Base-by-base conservation (phyloP, 92 coral and sea anemone species). In the Bergia sp. region DNA sequence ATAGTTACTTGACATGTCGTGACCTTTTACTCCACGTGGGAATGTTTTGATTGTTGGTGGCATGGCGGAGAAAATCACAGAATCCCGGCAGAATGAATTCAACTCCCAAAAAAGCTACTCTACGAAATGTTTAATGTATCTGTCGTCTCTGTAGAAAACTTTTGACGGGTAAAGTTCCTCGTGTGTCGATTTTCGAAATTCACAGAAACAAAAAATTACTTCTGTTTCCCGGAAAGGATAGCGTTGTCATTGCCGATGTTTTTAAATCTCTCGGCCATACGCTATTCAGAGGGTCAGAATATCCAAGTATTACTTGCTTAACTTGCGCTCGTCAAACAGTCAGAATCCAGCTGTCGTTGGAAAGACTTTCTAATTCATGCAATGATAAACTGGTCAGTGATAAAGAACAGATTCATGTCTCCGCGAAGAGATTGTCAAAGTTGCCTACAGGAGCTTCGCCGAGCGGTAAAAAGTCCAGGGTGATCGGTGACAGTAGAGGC, bases 401-500 rank as follows among this genome's bases (percentile, higher is more conserved):
- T 74, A 61, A 61, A 61, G 71, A 64, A 64, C 71, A 64, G 71
- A 15, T 64, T 64, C 71, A 0, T 44, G 47, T 44, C 0, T 44
- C 47, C 47, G 47, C 0, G 47, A 44, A 44, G 71, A 2, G 71
- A 64, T 64, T 8, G 79, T 74, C 79, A 11, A 74, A 74, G 47
- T 74, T 44, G 79, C 79, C 79, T 74, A 37, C 47, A 44, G 47
- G 47, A 44, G 47, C 47, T 75, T 75, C 21, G 50, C 77, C 77
- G 77, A 73, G 77, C 77, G 77, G 77, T 73, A 73, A 73, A 73
- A 73, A 73, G 77, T 37, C 77, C 44, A 73, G 77, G 77, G 77
- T 73, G 77, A 36, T 73, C 7, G 43, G 77, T 73, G 77, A 73
- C 43, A 73, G 44, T 73, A 73, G 77, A 73, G 77, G 43, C 37